Conservation (phyloP, 2,113 vertebrate genomes). For the Menura novaehollandiae region DNA sequence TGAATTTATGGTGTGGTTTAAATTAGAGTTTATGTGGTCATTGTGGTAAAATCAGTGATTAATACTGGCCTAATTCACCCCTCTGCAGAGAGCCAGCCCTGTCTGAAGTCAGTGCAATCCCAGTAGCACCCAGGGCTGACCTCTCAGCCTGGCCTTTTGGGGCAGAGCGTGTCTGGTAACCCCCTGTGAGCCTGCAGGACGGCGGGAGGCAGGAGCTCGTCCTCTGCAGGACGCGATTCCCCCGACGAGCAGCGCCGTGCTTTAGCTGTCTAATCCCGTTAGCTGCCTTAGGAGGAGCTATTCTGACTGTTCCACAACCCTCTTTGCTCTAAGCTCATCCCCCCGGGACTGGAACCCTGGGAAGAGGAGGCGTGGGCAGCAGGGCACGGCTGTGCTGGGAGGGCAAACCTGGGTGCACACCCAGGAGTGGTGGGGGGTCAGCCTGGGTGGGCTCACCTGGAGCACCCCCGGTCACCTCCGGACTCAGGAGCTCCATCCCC, state of each 20-base stretch:
- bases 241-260: not conserved
- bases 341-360: not conserved
- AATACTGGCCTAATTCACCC: accelerated
- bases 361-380: not conserved
- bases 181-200: not conserved
- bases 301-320: slow-evolving; percentile 24
- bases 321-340: slow-evolving; percentile 50
- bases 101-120: accelerated
- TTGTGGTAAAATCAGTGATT: not conserved
- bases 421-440: not conserved
- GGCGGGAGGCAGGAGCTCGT: not conserved
- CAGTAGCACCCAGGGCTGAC: accelerated
- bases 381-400: not conserved
- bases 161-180: accelerated
- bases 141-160: not conserved
- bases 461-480: not conserved
- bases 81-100: not conserved
- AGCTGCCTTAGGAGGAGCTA: slow-evolving; percentile 25
- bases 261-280: slow-evolving; percentile 29
- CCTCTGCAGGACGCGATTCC: not conserved
- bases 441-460: not conserved
- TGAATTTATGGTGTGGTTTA: not conserved
- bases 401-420: not conserved
- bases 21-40: not conserved
- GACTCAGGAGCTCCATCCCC: too few relatives aligned